Conservation (phyloP, 2,797 vertebrate genomes). For the Moxostoma hubbsi region DNA sequence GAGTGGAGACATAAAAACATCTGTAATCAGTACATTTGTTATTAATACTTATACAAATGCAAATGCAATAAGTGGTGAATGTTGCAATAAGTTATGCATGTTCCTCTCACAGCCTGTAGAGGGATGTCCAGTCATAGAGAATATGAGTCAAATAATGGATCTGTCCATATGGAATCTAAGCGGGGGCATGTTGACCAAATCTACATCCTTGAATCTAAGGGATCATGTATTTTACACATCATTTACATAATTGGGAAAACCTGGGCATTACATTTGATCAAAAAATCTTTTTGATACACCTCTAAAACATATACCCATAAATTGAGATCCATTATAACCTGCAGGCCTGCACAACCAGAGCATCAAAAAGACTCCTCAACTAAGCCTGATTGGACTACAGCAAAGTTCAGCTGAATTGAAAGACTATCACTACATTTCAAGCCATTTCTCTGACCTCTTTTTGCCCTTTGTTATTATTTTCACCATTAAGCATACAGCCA, state of each 20-base stretch:
- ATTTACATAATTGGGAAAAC: not conserved
- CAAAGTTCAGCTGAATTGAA: slow-evolving; percentile 1
- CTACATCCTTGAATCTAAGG: no score
- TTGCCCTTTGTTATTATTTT: slow-evolving; percentile 23
- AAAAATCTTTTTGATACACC: not conserved
- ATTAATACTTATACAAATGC: not conserved
- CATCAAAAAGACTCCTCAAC: not conserved
- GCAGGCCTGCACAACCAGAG: not conserved
- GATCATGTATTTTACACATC: not conserved
- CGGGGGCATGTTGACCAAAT: no score
- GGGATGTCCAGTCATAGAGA: slow-evolving; percentile 15
- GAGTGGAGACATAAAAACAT: not conserved
- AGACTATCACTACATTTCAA: not conserved
- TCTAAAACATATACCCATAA: not conserved
- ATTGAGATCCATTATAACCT: not conserved
- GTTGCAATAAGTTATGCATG: not conserved
- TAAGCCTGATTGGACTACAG: slow-evolving; percentile 3
- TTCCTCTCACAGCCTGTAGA: slow-evolving; percentile 30
- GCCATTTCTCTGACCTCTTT: slow-evolving; percentile 7
- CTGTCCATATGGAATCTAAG: not conserved
- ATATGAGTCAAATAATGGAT: not conserved
- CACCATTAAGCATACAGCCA: not conserved
- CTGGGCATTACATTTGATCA: not conserved
- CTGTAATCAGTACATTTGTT: not conserved
- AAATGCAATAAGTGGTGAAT: not conserved